Base-by-base conservation (phyloP, 2,113 vertebrate species). In the Boulengeromyrus knoepffleri region DNA sequence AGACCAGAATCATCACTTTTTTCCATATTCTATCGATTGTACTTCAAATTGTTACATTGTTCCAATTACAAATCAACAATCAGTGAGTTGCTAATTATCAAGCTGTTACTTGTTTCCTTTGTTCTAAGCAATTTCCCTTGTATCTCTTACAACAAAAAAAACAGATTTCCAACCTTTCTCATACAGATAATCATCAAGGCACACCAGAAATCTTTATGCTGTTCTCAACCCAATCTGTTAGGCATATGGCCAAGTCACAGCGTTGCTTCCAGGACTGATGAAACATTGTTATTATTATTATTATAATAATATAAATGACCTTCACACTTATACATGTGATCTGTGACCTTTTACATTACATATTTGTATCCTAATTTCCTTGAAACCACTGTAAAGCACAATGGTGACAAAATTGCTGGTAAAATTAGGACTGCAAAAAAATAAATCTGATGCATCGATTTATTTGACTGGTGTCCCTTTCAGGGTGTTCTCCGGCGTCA, bases 31-130 rank as follows among this genome's bases (percentile, higher is more conserved):
- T 85, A 45, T 92, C 91, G 94, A 90, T 89, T 88, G 86, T 93
- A 90, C 77, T 92, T 94, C 92, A 93, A 94, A 93, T 94, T 92
- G 91, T 92, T 77, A 92, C 88, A 42, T 91, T 92, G 88, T 89
- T 93, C 77, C 66, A 90, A 93, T 93, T 92, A 91, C 87, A 93
- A 94, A 94, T 94, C 90, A 89, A 89, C 90, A 80, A 92, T 94
- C 90, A 91, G 91, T 36, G 80, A 92, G 36, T 42, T 92, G 87
- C 89, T 93, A 88, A 92, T 94, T 93, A 93, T 92, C 66, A 91
- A 91, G 92, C 93, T 50, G 58, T 89, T 62, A 92, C 39, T 15
- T 77, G 47, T 90, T 90, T 88, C 92, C 21, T 91, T 89, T 85
- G 91, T 94, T 92, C 93, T 86, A 93, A 93, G 92, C 46, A 85